Base-by-base conservation (phyloP, 2,888 invertebrate species). In the Melolontha melolontha region DNA sequence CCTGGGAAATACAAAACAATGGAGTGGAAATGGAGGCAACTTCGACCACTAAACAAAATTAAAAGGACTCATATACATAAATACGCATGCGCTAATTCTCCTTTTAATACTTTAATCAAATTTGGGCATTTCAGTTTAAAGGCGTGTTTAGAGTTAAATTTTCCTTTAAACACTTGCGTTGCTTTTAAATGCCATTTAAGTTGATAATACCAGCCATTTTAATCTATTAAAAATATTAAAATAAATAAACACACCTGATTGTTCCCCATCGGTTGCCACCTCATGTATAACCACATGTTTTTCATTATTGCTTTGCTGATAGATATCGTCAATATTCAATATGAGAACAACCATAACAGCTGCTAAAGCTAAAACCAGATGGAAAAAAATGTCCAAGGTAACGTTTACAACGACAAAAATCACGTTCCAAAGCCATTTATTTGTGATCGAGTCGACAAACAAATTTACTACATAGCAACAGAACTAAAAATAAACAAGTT, bases 311-410 rank as follows among this genome's bases (percentile, higher is more conserved):
- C 22, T 10, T 16, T 62, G 34, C 22, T 47, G 42, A 47, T 69
- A 73, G 49, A 64, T 55, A 49, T 72, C 69, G 27, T 73, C 72
- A 16, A 72, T 47, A 39, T 72, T 73, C 16, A 73, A 66, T 27
- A 73, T 66, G 39, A 73, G 52, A 6, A 71, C 67, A 1, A 71
- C 50, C 65, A 73, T 67, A 10, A 73, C 51, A 10, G 72, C 70
- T 1, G 70, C 64, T 14, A 68, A 64, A n/a, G 71, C 71, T 14
- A 73, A 69, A n/a, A 73, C 71, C 50, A 72, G 27, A 57, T 70
- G 67, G n/a, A 73, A 62, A 50, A 73, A 73, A 0, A 72, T 68
- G 51, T 73, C 73, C 14, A 72, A 44, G 10, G 49, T 39, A 5
- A 71, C 69, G 14, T 71, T 65, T 2, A 70, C 11, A 39, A 59